Conservation (phyloP, 2,888 invertebrate species). For the Yponomeuta cagnagella region DNA sequence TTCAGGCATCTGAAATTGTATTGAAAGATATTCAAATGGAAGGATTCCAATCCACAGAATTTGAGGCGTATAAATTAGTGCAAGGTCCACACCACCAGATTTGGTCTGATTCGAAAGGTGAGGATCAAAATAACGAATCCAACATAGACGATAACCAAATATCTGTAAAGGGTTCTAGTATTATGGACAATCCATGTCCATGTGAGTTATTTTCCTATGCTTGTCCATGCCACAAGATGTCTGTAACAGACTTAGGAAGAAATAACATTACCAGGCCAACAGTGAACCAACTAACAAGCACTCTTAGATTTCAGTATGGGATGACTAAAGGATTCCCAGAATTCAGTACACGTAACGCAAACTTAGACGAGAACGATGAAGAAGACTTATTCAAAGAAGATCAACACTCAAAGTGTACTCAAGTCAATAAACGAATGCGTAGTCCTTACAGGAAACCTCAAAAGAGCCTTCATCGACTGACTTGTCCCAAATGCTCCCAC, state of each 20-base stretch:
- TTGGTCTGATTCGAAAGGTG: neutral
- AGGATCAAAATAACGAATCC: neutral
- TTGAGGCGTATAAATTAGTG: neutral
- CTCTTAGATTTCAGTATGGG: conserved; percentile 14
- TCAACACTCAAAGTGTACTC: neutral
- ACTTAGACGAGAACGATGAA: neutral
- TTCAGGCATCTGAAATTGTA: neutral
- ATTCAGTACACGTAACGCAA: neutral
- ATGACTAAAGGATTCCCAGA: conserved; percentile 15
- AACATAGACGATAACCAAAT: neutral
- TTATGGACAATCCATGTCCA: conserved; percentile 47
- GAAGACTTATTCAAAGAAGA: neutral
- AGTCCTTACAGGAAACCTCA: conserved; percentile 12
- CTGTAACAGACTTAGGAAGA: conserved; percentile 29
- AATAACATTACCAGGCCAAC: neutral
- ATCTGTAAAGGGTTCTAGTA: neutral
- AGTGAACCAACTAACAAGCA: conserved; percentile 22
- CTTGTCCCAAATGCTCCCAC: conserved; percentile 58
- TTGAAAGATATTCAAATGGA: neutral
- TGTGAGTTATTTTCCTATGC: conserved; percentile 59
- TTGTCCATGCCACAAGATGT: conserved; percentile 50
- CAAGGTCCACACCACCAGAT: neutral
- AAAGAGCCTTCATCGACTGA: conserved; percentile 38
- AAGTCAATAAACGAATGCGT: neutral
- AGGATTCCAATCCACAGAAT: neutral